A percentile compares a stretch with the other conserved stretches of the same genome.
Evolutionary conservation across 2,888 invertebrate genomes (phyloP).

Genomic region (Sturmia bella): DNA sequence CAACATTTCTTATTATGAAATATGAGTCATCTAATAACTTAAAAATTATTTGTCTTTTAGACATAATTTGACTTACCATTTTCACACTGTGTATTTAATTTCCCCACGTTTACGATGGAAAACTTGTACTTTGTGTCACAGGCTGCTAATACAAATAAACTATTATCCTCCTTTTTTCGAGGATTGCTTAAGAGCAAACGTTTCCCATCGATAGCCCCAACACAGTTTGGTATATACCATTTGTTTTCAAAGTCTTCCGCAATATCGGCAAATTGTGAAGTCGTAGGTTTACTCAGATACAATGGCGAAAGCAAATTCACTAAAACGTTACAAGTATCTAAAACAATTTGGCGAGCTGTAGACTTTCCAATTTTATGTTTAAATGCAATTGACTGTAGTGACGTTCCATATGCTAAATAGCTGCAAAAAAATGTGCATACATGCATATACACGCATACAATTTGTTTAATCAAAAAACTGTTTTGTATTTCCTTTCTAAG

Average conservation of each 20-base stretch:
- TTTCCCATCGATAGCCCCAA: constrained; percentile 44
- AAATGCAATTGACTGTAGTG: constrained; percentile 38
- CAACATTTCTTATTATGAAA: too few species aligned
- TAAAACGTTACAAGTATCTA: constrained; percentile 39
- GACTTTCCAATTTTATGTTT: constrained; percentile 56
- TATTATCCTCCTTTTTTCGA: constrained; percentile 31
- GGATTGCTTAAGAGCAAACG: constrained; percentile 48
- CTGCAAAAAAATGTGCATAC: constrained; percentile 18
- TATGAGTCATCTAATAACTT: too few species aligned
- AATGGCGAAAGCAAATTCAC: constrained; percentile 41
- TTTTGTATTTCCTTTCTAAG: too few species aligned
- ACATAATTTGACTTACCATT: too few species aligned
- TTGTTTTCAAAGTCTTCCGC: constrained; percentile 54
- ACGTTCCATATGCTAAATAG: constrained; percentile 47
- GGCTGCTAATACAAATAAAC: constrained; percentile 32
- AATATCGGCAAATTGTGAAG: constrained; percentile 50
- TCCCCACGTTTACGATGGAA: constrained; percentile 26
- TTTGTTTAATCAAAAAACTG: neutral
- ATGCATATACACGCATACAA: too few species aligned
- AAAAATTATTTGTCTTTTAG: too few species aligned
- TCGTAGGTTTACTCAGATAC: constrained; percentile 25
- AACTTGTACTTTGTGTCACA: constrained; percentile 54
- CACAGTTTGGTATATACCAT: constrained; percentile 62
- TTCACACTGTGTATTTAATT: constrained; percentile 6
- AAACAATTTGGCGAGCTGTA: constrained; percentile 42